These are phyloP conservation scores for Minunthozetes semirufus DNA, from an alignment of 2,888 invertebrate species.

Conservation along the genomic window DNA sequence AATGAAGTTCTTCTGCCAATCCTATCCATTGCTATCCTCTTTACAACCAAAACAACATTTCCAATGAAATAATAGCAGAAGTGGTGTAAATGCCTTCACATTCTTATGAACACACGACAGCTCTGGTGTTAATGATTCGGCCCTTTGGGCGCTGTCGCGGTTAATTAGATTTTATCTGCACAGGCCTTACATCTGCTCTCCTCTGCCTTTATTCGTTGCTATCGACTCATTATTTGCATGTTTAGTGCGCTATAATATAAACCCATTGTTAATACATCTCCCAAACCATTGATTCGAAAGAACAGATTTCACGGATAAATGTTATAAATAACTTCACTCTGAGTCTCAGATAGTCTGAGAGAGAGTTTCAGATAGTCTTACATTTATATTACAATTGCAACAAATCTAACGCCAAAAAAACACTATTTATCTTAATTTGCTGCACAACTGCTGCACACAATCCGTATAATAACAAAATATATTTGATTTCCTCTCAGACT, in stretches of 20 bases:
- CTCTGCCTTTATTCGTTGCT: neutral
- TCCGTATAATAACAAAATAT: too few relatives aligned
- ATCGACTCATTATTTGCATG: neutral
- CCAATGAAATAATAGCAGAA: neutral
- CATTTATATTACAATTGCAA: too few relatives aligned
- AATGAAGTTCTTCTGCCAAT: neutral
- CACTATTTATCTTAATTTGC: conserved; percentile 7
- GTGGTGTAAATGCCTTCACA: neutral
- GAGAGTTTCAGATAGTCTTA: too few relatives aligned
- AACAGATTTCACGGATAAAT: neutral
- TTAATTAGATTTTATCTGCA: conserved; percentile 18
- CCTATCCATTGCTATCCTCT: neutral
- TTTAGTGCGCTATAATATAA: too few relatives aligned
- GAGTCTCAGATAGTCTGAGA: too few relatives aligned
- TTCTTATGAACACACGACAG: neutral
- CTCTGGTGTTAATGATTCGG: conserved; percentile 9
- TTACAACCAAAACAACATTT: conserved; percentile 3
- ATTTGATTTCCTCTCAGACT: too few relatives aligned
- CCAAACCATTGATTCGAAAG: neutral
- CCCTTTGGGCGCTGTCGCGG: neutral
- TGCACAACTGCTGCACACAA: neutral
- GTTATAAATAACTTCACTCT: neutral
- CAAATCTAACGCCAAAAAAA: neutral
- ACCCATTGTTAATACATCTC: neutral
- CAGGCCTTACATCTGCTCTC: neutral